phyloP scores from a whole-genome alignment of 2,797 vertebrate species.

The Avahi laniger region DNA sequence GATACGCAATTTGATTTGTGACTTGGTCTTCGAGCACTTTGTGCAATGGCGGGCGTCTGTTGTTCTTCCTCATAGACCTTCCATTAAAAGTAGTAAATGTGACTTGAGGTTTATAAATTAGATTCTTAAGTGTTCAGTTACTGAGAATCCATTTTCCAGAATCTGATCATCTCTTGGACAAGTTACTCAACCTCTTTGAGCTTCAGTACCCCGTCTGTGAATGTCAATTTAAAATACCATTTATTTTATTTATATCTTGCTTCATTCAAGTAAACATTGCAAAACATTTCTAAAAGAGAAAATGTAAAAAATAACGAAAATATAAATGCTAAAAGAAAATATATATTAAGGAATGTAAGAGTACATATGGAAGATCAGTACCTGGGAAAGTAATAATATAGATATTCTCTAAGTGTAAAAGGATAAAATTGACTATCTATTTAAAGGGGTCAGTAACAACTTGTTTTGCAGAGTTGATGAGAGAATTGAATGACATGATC shows the following conservation, averaged over 20 bases:
- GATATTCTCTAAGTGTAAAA: background rate
- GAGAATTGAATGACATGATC: background rate
- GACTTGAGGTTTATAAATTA: conserved; percentile 34
- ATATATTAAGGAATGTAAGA: background rate
- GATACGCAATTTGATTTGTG: background rate
- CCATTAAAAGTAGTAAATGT: conserved; percentile 20
- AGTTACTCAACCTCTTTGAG: background rate
- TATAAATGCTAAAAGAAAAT: background rate
- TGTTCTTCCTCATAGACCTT: background rate
- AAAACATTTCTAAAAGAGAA: background rate
- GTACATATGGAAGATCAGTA: background rate
- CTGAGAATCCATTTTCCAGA: conserved; percentile 28
- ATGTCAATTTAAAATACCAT: conserved; percentile 31
- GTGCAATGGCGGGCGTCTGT: background rate
- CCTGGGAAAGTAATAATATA: background rate
- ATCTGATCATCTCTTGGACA: conserved; percentile 22
- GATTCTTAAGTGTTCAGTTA: background rate
- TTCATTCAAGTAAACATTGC: background rate
- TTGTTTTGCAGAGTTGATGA: background rate
- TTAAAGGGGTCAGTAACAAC: background rate
- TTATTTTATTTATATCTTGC: conserved; percentile 35
- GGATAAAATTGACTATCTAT: background rate
- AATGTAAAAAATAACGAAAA: conserved; percentile 19
- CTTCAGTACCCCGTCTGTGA: background rate
- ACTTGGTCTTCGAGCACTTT: background rate